Evolutionary conservation across 2,113 vertebrate species (phyloP).

Genomic region (Cacatua alba): DNA sequence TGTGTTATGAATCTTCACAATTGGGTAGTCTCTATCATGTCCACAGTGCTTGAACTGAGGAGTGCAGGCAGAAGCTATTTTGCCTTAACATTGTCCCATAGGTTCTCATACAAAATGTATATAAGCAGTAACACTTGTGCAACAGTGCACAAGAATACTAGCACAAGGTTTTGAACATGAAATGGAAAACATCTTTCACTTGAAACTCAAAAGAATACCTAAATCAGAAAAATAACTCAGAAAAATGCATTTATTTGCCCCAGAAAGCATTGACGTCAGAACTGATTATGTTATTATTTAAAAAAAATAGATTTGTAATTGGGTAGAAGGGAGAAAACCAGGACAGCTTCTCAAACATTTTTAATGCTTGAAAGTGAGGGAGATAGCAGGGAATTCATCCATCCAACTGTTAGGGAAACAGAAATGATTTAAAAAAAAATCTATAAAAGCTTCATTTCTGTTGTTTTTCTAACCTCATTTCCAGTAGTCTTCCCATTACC

Average conservation of each 20-base stretch:
- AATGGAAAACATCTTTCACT: not conserved
- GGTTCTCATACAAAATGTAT: not conserved
- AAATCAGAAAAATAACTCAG: not conserved
- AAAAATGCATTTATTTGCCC: not conserved
- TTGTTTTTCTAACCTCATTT: constrained; percentile 31
- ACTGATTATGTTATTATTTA: not conserved
- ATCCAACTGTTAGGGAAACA: not conserved
- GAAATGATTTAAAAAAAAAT: not conserved
- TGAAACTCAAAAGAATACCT: not conserved
- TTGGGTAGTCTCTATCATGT: not conserved
- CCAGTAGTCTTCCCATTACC: not conserved
- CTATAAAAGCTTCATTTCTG: not conserved
- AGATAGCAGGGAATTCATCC: not conserved
- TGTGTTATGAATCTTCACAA: not conserved
- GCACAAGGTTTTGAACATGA: not conserved
- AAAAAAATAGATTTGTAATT: not conserved
- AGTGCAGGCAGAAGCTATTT: not conserved
- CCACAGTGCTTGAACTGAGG: not conserved
- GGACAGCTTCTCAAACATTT: not conserved
- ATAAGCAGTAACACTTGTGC: not conserved
- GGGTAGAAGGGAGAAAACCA: not conserved
- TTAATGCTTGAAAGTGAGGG: not conserved
- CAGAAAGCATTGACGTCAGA: not conserved
- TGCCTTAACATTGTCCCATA: not conserved
- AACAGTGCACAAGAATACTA: not conserved